Conservation (phyloP, 2,113 vertebrate species). For the Phalacrocorax brasilianus region DNA sequence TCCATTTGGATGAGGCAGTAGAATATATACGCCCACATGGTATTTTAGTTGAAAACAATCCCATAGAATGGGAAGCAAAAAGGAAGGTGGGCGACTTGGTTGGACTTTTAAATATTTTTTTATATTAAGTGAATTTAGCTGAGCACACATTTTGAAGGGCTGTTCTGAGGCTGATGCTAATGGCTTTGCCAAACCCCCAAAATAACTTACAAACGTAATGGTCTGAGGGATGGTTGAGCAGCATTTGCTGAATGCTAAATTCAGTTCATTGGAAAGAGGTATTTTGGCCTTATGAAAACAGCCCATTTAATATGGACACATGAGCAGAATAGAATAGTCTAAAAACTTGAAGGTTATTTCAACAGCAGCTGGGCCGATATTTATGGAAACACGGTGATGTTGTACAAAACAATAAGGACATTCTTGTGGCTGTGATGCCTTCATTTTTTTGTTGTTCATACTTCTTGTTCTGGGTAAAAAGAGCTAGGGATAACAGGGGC, state of each 20-base stretch:
- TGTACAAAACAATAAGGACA: constrained; percentile 1
- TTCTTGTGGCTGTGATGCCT: background rate
- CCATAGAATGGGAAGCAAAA: constrained; percentile 43
- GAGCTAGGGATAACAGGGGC: background rate
- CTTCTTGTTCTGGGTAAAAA: background rate
- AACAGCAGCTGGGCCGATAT: background rate
- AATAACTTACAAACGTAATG: constrained; percentile 49
- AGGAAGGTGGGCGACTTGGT: constrained; percentile 73
- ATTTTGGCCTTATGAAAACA: constrained; percentile 29
- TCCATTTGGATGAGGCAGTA: constrained; percentile 43
- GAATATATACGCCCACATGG: constrained; percentile 52
- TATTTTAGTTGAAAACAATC: constrained; percentile 72
- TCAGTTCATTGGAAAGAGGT: background rate
- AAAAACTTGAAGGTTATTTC: background rate
- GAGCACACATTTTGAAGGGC: constrained; percentile 61
- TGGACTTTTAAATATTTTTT: constrained; percentile 49
- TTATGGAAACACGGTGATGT: background rate
- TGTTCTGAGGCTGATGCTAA: constrained; percentile 31
- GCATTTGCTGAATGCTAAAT: constrained; percentile 21
- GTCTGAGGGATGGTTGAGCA: constrained; percentile 35
- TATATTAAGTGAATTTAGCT: constrained; percentile 50
- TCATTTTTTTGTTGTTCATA: background rate
- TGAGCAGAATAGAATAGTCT: background rate
- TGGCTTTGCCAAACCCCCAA: constrained; percentile 54
- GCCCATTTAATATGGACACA: background rate